These are phyloP conservation scores for Sapayoa aenigma DNA, from an alignment of 2,113 vertebrate genomes.

Conservation along the genomic window DNA sequence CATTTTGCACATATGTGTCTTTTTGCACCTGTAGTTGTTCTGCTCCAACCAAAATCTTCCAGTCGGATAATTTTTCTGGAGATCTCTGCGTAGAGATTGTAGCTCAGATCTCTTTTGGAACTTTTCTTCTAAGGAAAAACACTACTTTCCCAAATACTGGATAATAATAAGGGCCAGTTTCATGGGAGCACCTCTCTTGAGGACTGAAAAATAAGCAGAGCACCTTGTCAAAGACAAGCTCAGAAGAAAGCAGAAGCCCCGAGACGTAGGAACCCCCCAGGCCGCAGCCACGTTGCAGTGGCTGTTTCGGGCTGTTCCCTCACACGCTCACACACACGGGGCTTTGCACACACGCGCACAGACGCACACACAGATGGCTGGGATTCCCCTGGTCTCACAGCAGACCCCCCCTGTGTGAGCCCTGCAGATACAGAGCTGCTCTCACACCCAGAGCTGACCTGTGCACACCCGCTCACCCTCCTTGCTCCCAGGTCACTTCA, in stretches of 20 bases:
- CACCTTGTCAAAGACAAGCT: background rate
- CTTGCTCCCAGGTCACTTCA: background rate
- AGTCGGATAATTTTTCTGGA: background rate
- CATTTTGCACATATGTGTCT: too few relatives aligned
- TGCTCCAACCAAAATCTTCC: background rate
- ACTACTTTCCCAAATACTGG: background rate
- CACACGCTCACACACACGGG: background rate
- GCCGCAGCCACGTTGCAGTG: background rate
- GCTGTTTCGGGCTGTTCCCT: background rate
- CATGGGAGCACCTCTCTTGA: background rate
- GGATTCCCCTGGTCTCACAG: background rate
- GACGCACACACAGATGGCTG: background rate
- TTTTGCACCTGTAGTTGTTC: background rate
- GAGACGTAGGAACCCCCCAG: accelerated
- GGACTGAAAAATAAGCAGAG: background rate
- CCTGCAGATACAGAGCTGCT: background rate
- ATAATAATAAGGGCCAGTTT: background rate
- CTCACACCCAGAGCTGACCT: background rate
- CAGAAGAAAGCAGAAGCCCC: background rate
- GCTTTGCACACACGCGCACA: accelerated
- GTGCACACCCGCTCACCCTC: background rate
- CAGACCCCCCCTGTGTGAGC: background rate
- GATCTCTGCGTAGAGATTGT: background rate
- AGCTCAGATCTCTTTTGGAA: background rate
- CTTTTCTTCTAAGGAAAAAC: background rate